Conservation (phyloP, 1,140 invertebrate species). For the Portunus trituberculatus region DNA sequence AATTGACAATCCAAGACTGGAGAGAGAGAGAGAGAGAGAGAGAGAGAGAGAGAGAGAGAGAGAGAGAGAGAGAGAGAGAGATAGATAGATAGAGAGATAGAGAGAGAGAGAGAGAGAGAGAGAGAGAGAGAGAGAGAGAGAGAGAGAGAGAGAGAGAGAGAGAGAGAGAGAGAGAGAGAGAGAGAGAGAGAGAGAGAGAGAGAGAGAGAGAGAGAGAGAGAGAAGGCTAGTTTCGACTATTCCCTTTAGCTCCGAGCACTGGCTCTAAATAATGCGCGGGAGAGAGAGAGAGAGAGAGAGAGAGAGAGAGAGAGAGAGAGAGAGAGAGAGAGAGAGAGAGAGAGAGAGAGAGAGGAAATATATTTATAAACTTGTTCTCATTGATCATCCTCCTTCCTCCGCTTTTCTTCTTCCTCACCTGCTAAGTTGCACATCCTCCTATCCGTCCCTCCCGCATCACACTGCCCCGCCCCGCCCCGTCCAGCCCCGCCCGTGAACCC, state of each 20-base stretch:
- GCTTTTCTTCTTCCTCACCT: too few species aligned
- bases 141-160: neutral
- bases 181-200: neutral
- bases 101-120: neutral
- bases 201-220: neutral
- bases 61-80: neutral
- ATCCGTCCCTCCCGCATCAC: too few species aligned
- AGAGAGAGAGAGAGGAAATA: neutral
- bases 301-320: neutral
- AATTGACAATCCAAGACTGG: too few species aligned
- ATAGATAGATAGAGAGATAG: neutral
- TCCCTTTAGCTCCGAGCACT: neutral
- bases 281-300: constrained; percentile 8
- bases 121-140: neutral
- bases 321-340: neutral
- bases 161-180: neutral
- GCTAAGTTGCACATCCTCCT: too few species aligned
- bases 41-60: constrained; percentile 4
- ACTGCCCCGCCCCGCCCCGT: too few species aligned
- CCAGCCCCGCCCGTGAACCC: too few species aligned
- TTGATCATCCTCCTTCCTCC: too few species aligned
- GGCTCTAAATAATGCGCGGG: neutral
- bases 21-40: neutral
- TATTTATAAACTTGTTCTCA: too few species aligned
- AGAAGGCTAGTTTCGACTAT: neutral